Evolutionary conservation across 2,113 vertebrate species (phyloP).

Genomic region (Gila orcuttii): DNA sequence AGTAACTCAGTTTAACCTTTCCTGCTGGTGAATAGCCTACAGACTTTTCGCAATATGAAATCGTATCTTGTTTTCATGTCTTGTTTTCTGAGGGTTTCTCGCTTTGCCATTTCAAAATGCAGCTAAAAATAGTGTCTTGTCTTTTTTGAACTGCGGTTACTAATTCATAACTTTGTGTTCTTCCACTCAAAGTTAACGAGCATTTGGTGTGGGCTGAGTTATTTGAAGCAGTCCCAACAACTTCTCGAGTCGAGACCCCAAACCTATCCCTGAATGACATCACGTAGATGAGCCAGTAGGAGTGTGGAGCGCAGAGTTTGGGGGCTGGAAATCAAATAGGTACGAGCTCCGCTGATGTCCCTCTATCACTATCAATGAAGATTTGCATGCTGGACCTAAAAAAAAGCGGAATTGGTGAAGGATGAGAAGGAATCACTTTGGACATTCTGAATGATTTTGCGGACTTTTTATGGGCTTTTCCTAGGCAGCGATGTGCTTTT

Average conservation of each 20-base stretch:
- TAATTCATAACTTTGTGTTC: conserved; percentile 25
- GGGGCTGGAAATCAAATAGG: conserved; percentile 66
- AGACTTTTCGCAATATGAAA: neutral
- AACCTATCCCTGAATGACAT: conserved; percentile 71
- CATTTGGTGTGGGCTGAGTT: conserved; percentile 23
- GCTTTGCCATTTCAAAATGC: neutral
- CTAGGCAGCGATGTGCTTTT: conserved; percentile 11
- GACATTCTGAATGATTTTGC: neutral
- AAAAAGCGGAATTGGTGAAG: neutral
- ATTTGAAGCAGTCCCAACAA: conserved; percentile 46
- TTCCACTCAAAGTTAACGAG: neutral
- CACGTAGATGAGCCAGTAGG: conserved; percentile 76
- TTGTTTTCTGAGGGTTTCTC: neutral
- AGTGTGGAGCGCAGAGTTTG: conserved; percentile 71
- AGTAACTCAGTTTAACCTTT: neutral
- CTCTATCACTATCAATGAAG: conserved; percentile 32
- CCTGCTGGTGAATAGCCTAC: neutral
- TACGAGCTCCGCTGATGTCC: conserved; percentile 45
- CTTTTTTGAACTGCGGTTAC: neutral
- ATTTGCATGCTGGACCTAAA: conserved; percentile 37
- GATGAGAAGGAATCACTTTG: neutral
- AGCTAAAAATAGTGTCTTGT: neutral
- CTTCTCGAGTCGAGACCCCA: conserved; percentile 35
- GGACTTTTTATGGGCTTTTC: neutral
- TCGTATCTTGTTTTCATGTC: neutral